Base-by-base conservation (phyloP, 1,140 invertebrate genomes). In the Euwallacea fornicatus region DNA sequence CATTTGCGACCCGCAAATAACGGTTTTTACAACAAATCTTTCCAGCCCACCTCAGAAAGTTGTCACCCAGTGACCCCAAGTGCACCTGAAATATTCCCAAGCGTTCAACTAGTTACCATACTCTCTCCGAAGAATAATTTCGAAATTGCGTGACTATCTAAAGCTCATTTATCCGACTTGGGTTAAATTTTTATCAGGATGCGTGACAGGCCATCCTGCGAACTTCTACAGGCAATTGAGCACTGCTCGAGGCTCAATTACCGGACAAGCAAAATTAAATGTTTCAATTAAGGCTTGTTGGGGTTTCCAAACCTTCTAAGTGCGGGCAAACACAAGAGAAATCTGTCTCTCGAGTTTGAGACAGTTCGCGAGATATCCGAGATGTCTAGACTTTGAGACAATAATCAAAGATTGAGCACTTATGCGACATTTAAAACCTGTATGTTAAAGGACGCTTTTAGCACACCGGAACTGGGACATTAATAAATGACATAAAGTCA, bases 211-310 rank as follows among this genome's bases (percentile, higher is more conserved):
- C 50, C 54, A 54, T 65, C 63, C 3, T 42, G 21, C 50, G 42
- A 65, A 65, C 54, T 54, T 54, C 46, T 47, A 50, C 15, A 65
- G 54, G 47, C 63, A 54, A 65, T 65, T 53, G 47, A 65, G 50
- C 21, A 33, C 21, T 33, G 4, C 21, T 33, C 21, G 21, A 33
- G 21, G 21, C 21, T 60, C 58, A 60, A 60, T 42, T 42, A 41
- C 21, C 42, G 58, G 58, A 60, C 58, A 43, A 11, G 10, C 47
- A 50, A 60, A 60, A 60, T 60, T 42, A 42, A 60, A 60, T 60
- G 58, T 60, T 60, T 60, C 33, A 42, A 60, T 60, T 60, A 42
- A 60, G 13, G 33, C 33, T 6, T 42, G 10, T 33, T 33, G 21
- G 21, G 21, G 21, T 33, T 33, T 33, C 21, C 1, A 33, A 33